Base-by-base conservation (phyloP, 2,888 invertebrate species). In the Sinotaia quadrata region DNA sequence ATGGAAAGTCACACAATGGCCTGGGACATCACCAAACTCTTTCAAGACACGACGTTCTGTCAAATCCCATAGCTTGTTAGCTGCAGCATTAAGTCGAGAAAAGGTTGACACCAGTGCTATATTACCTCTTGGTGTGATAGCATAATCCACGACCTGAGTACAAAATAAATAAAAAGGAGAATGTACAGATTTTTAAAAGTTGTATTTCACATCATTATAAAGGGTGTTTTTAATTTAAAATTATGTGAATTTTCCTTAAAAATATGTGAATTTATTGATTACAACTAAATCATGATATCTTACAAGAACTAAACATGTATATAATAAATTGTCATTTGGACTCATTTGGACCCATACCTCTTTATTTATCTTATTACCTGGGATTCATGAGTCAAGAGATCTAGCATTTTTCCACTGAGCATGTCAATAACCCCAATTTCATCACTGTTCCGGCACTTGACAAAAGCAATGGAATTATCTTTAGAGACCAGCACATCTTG, bases 391-490 rank as follows among this genome's bases (percentile, higher is more conserved):
- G 86, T 87, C 36, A 88, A 77, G 3, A 88, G 79, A 68, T 88
- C 87, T 1, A 82, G 67, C 78, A 88, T 78, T 18, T 76, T 68
- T 2, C 88, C 88, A 54, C 75, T 82, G 59, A 60, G 54, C 83
- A 87, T 83, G 71, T 86, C 85, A 21, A 87, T 78, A 21, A 88
- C 83, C 0, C 85, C 88, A 2, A 88, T 74, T 67, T 86, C 87
- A 66, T 87, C 86, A 67, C 87, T 85, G 21, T 77, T 69, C 1
- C 71, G 67, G 66, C 87, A 86, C 31, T 72, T 73, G 27, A 85
- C 83, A 65, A 83, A 85, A 2, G 83, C 84, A 18, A 78, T 70
- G 2, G 75, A 65, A 65, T 79, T 81, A 69, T 83, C 81, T 4
- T 68, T 49, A 0, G 85, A 81, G 7, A 85, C 63, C 58, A 78